These are phyloP conservation scores for Solenodon paradoxus DNA, from an alignment of 2,113 vertebrate genomes.

Conservation along the genomic window DNA sequence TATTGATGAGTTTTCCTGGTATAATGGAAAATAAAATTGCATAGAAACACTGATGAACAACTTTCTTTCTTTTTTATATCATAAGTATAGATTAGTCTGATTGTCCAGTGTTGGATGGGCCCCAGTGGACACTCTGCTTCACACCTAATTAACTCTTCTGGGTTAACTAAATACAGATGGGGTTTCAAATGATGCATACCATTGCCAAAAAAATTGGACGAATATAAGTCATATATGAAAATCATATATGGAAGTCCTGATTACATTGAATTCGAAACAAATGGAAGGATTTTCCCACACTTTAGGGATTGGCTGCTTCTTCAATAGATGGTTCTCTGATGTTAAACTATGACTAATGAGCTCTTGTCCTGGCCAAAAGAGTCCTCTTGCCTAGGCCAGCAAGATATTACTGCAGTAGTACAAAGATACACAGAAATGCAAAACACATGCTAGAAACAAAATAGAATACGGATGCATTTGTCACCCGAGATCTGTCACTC, in stretches of 20 bases:
- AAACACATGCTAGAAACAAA: not conserved
- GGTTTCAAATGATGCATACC: not conserved
- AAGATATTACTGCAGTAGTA: not conserved
- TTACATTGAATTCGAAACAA: conserved; percentile 16
- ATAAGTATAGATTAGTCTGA: conserved; percentile 10
- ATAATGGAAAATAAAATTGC: conserved; percentile 41
- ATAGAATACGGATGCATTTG: not conserved
- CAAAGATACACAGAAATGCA: not conserved
- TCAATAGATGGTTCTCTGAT: not conserved
- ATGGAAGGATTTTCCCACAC: not conserved
- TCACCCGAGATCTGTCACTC: not conserved
- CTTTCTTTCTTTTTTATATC: conserved; percentile 16
- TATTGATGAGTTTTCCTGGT: conserved; percentile 16
- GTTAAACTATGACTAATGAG: not conserved
- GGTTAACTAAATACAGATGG: not conserved
- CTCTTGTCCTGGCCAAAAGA: not conserved
- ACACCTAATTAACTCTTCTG: conserved; percentile 38
- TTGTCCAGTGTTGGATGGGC: conserved; percentile 45
- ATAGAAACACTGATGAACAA: not conserved
- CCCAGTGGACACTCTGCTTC: not conserved
- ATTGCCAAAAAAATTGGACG: not conserved
- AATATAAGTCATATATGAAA: conserved; percentile 1
- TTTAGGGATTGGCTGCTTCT: not conserved
- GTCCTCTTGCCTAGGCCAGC: not conserved
- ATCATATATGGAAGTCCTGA: not conserved